Evolutionary conservation across 2,888 invertebrate species (phyloP), one percentile per base, ranked within the genome.

Genomic region (Drosophila fulvimacula): DNA sequence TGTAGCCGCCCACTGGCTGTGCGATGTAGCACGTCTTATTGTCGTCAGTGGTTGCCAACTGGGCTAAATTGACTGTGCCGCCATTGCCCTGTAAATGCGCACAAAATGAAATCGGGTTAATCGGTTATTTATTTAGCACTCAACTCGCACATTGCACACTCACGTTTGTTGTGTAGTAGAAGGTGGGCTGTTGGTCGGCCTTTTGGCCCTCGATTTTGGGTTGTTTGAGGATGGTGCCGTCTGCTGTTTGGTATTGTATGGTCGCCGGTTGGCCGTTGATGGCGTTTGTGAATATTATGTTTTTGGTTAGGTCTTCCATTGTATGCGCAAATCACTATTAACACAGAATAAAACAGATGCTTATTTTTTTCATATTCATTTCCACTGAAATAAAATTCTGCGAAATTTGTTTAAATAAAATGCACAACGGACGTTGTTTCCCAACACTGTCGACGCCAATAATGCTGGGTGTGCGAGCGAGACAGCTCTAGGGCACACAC

Each of bases 11-110:
- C 84, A 95, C 95, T 6, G 96, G 96, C 86, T 96, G 96, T 27
- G 96, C 95, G 80, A 96, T 96, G 89, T 95, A 96, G 90, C 95
- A 96, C 48, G 95, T 95, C 91, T 96, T 96, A 86, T 95, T 95
- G 81, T 94, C 94, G 79, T 95, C 95, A 48, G 92, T 86, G 39
- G 92, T 90, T 21, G 93, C 90, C 60, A 96, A 90, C 90, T 95
- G 95, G 2, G 95, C 95, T 92, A 96, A 94, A 91, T 95, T 95
- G 0, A 95, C 95, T 27, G 95, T 95, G 21, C 94, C 95, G 1
- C 93, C 93, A 52, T 93, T 93, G n/a, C 93, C 93, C 70, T 93
- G 73, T 34, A 44, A 59, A 49, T 39, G 7, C 11, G 34, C 21
- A 39, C 57, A 27, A 52, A 17, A 32, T 39, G 13, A 21, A 49